Conservation (phyloP, 1,140 invertebrate species). For the Trialeurodes vaporariorum region DNA sequence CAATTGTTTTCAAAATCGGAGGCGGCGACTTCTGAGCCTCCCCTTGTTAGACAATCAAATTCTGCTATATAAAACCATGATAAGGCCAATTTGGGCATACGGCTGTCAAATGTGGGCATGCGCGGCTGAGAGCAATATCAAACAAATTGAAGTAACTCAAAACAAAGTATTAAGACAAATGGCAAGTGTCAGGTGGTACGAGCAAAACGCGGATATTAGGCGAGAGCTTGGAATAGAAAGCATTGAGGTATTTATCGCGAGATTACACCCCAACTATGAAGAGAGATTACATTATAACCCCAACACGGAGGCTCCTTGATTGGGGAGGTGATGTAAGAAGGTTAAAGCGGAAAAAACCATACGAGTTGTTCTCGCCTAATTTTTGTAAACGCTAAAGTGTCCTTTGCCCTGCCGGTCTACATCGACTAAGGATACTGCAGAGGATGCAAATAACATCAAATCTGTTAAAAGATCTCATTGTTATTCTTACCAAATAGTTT, state of each 20-base stretch:
- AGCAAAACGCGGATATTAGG: neutral
- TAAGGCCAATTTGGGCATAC: conserved; percentile 31
- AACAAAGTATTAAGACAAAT: conserved; percentile 7
- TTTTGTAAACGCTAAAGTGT: too few relatives aligned
- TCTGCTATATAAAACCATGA: conserved; percentile 25
- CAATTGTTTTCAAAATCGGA: too few relatives aligned
- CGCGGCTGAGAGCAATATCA: conserved; percentile 25
- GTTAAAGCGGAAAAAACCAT: neutral
- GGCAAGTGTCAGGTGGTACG: neutral
- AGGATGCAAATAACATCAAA: too few relatives aligned
- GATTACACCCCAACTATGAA: neutral
- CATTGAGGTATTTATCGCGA: neutral
- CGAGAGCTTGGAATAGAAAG: neutral
- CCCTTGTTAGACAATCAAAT: too few relatives aligned
- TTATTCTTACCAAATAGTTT: too few relatives aligned
- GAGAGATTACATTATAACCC: neutral
- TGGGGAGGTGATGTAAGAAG: neutral
- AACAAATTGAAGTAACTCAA: conserved; percentile 20
- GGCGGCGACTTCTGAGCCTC: too few relatives aligned
- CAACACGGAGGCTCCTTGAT: neutral
- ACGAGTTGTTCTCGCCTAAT: neutral
- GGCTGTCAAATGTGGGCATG: conserved; percentile 29
- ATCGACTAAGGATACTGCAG: too few relatives aligned
- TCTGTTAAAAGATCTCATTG: too few relatives aligned
- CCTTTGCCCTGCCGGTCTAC: too few relatives aligned